phyloP scores from a whole-genome alignment of 2,888 invertebrate genomes.

The Neoaliturus tenellus region DNA sequence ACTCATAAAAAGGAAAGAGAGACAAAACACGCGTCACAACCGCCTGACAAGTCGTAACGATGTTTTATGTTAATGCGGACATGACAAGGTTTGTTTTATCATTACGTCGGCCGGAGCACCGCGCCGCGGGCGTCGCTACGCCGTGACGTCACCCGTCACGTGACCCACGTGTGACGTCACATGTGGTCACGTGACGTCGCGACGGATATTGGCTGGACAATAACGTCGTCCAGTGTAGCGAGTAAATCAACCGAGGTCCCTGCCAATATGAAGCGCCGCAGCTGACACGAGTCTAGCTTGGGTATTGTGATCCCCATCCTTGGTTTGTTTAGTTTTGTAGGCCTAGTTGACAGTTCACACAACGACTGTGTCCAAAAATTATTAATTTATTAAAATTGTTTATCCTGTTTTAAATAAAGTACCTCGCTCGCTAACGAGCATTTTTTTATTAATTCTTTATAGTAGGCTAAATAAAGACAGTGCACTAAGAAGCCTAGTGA shows the following conservation, averaged over 20 bases:
- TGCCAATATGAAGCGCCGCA: not conserved
- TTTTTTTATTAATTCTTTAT: too few relatives aligned
- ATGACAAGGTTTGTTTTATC: slow-evolving; percentile 33
- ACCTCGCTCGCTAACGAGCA: too few relatives aligned
- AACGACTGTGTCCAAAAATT: not conserved
- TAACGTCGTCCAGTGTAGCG: slow-evolving; percentile 16
- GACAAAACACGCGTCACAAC: slow-evolving; percentile 21
- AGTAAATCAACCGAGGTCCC: not conserved
- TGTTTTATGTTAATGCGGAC: slow-evolving; percentile 18
- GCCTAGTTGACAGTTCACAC: too few relatives aligned
- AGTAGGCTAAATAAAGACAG: too few relatives aligned
- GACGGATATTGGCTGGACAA: not conserved
- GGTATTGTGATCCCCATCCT: not conserved
- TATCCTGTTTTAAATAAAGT: not conserved
- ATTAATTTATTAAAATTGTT: not conserved
- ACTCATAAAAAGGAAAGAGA: not conserved
- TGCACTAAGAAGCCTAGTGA: too few relatives aligned
- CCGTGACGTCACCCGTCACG: not conserved
- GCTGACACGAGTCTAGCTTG: not conserved
- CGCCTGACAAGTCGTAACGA: slow-evolving; percentile 23
- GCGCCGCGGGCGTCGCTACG: not conserved
- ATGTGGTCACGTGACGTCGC: not conserved
- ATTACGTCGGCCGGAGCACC: slow-evolving; percentile 9
- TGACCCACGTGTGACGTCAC: not conserved
- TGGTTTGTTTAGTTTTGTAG: not conserved